These are phyloP conservation scores for Acrossocheilus fasciatus DNA, from an alignment of 2,797 vertebrate species.

Conservation along the genomic window DNA sequence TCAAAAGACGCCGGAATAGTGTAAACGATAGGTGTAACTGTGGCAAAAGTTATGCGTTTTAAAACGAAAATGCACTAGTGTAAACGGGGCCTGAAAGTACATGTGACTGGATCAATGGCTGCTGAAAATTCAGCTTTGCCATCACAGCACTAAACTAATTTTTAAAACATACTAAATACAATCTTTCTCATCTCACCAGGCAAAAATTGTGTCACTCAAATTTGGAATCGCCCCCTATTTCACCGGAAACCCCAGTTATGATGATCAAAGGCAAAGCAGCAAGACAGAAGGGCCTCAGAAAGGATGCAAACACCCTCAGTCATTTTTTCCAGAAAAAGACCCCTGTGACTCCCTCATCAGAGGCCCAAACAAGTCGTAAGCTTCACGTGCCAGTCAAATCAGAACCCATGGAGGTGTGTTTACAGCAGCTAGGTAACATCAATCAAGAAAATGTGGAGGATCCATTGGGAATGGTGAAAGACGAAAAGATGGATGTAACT, in stretches of 20 bases:
- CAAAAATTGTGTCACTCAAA: constrained; percentile 78
- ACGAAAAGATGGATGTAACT: constrained; percentile 44
- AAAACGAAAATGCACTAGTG: too few relatives aligned
- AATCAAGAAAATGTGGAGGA: constrained; percentile 61
- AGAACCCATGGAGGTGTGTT: constrained; percentile 64
- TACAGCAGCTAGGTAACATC: constrained; percentile 42
- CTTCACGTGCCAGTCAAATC: constrained; percentile 65
- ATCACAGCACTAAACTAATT: background rate
- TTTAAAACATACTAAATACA: background rate
- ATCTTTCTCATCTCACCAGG: constrained; percentile 69
- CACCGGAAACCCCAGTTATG: constrained; percentile 71
- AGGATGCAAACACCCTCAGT: constrained; percentile 69
- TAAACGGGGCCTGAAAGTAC: too few relatives aligned
- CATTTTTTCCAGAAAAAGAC: constrained; percentile 77
- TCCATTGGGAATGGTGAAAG: constrained; percentile 29
- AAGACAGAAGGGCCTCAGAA: constrained; percentile 60
- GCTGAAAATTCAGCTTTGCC: background rate
- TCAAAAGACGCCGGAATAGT: too few relatives aligned
- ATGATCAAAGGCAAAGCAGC: constrained; percentile 68
- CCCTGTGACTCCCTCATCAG: constrained; percentile 38
- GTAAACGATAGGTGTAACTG: too few relatives aligned
- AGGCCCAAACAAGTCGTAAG: background rate
- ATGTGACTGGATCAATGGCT: background rate
- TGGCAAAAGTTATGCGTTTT: too few relatives aligned
- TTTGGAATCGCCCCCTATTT: constrained; percentile 81